These are phyloP conservation scores for Colletes latitarsis DNA, from an alignment of 1,140 invertebrate species.

Conservation along the genomic window DNA sequence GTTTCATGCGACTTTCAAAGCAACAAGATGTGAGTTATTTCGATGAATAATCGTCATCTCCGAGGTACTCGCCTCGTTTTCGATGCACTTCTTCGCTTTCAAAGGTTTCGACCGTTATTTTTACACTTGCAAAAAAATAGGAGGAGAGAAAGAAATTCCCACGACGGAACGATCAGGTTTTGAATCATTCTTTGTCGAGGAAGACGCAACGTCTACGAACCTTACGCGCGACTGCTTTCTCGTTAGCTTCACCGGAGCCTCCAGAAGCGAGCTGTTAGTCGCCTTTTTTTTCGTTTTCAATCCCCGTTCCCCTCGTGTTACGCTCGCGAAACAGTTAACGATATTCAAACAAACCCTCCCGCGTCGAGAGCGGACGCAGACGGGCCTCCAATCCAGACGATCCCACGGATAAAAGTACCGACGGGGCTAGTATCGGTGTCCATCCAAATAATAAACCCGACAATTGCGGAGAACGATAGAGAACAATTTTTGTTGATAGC, in stretches of 20 bases:
- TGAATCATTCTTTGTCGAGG: constrained; percentile 13
- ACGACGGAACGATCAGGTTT: constrained; percentile 9
- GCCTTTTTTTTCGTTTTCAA: constrained; percentile 53
- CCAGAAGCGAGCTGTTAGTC: constrained; percentile 29
- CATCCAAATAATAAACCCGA: background rate
- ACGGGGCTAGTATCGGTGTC: constrained; percentile 46
- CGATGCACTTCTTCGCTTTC: background rate
- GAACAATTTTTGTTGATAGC: background rate
- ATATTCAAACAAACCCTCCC: constrained; percentile 73
- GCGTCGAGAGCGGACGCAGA: constrained; percentile 43
- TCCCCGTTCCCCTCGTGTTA: constrained; percentile 31
- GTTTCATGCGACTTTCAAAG: constrained; percentile 28
- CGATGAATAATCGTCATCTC: constrained; percentile 39
- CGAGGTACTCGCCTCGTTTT: background rate
- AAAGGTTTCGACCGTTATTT: background rate
- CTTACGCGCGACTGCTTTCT: constrained; percentile 36
- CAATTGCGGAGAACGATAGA: background rate
- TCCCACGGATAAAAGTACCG: constrained; percentile 43
- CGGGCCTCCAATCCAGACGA: constrained; percentile 55
- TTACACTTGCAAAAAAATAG: too few relatives aligned
- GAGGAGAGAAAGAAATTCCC: background rate
- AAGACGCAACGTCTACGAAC: background rate
- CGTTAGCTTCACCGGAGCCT: constrained; percentile 33
- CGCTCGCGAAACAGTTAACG: constrained; percentile 67
- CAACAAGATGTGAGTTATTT: constrained; percentile 27